Evolutionary conservation across 2,113 vertebrate genomes (phyloP), one percentile per base, ranked within the genome.

Genomic region (Syngnathoides biaculeatus): DNA sequence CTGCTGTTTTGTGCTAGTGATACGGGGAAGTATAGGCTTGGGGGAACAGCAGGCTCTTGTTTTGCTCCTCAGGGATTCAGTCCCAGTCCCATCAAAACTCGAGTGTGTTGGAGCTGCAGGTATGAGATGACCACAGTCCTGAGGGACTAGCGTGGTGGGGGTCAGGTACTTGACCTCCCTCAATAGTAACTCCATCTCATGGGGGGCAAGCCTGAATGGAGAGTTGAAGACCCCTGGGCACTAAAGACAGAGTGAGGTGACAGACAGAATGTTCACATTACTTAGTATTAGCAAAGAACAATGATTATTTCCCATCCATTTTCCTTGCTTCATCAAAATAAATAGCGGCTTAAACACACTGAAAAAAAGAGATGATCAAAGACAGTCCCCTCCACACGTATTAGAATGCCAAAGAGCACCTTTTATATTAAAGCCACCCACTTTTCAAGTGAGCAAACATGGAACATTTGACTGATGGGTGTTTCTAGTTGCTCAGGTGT

Each of bases 171-270:
- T 97, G 69, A 91, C 92, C 65, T 90, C 87, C 80, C 20, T 88
- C 72, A 98, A 75, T 48, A 91, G 87, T 68, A 92, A 58, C 71
- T 99, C 97, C 93, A 94, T 94, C 8, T 94, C 93, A 87, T 96
- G 91, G 35, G 96, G 95, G 22, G 68, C 78, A 43, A 80, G 77
- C 75, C 89, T 92, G 84, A 93, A 95, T 0, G 96, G 97, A 0
- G 96, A 98, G 76, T 96, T 98, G 79, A 94, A 98, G 48, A 99
- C 65, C 35, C 97, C 96, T 85, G 95, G 88, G 87, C 92, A 72
- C 96, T 98, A 56, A 57, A 71, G 77, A 45, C 68, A 58, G 53
- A 69, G 17, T 75, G 43, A 81, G 19, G 11, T n/a, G 19, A 59
- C 3, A 45, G 19, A 52, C 1, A 50, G 15, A 20, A 2, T 62